phyloP scores from a whole-genome alignment of 2,113 vertebrate genomes.

The Marcusenius ussheri region DNA sequence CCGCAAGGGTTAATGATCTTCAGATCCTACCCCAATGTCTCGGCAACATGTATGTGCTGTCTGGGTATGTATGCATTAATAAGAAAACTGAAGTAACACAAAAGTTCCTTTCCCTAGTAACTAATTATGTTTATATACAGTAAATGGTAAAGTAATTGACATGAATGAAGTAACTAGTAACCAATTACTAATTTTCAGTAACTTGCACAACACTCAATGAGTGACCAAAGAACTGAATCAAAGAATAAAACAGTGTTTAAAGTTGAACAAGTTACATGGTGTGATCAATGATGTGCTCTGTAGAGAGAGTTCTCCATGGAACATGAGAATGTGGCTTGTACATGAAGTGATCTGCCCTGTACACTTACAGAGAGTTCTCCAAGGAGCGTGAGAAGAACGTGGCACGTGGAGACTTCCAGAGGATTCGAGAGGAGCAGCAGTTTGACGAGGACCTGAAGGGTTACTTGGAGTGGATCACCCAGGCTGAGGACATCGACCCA shows the following conservation, averaged over 20 bases:
- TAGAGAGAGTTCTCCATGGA: constrained; percentile 95
- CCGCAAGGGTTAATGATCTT: not conserved
- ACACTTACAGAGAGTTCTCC: constrained; percentile 81
- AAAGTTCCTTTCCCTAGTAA: not conserved
- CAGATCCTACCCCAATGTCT: not conserved
- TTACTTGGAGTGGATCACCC: constrained; percentile 96
- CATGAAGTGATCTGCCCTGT: not conserved
- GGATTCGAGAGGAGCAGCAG: constrained; percentile 92
- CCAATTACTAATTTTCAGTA: not conserved
- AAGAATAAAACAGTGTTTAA: not conserved
- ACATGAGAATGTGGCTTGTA: constrained; percentile 82
- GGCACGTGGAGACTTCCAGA: constrained; percentile 94
- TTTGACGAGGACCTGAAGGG: constrained; percentile 93
- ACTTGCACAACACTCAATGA: not conserved
- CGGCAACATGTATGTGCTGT: not conserved
- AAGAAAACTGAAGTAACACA: not conserved
- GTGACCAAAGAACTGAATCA: not conserved
- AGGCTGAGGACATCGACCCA: constrained; percentile 94
- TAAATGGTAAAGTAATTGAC: not conserved
- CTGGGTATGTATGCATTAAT: not conserved
- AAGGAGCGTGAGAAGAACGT: constrained; percentile 98
- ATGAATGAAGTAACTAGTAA: not conserved
- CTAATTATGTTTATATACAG: not conserved
- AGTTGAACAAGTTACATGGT: not conserved
- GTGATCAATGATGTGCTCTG: not conserved